These are phyloP conservation scores for Nebria brevicollis DNA, from an alignment of 2,888 invertebrate genomes.

Conservation along the genomic window DNA sequence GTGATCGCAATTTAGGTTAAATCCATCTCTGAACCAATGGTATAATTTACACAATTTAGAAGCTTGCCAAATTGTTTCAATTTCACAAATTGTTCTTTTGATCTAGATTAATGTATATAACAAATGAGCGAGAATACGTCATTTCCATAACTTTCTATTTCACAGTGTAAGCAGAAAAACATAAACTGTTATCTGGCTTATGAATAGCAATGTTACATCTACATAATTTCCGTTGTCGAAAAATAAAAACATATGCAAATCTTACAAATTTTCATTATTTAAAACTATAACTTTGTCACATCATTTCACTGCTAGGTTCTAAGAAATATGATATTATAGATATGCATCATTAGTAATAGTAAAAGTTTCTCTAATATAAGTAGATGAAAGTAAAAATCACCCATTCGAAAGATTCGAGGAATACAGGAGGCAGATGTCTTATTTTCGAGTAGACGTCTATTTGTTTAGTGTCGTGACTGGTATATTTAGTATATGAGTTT, in stretches of 20 bases:
- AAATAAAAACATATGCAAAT: no score
- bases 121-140: conserved; percentile 7
- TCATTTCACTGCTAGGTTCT: no score
- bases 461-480: not conserved
- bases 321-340: no score
- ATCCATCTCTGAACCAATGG: not conserved
- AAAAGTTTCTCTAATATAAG: no score
- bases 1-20: not conserved
- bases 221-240: no score
- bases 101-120: conserved; percentile 25
- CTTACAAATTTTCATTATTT: no score
- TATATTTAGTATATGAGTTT: not conserved
- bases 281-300: no score
- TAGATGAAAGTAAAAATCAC: no score
- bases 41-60: conserved; percentile 2
- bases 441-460: not conserved
- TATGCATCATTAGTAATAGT: no score
- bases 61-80: conserved; percentile 25
- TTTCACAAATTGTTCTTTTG: conserved; percentile 23
- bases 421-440: not conserved
- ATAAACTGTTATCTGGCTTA: not conserved
- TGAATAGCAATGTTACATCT: not conserved
- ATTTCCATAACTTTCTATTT: not conserved
- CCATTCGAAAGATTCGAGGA: no score
- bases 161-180: not conserved